Evolutionary conservation across 1,140 invertebrate species (phyloP), one percentile per base, ranked within the genome.

Genomic region (Centruroides vittatus): DNA sequence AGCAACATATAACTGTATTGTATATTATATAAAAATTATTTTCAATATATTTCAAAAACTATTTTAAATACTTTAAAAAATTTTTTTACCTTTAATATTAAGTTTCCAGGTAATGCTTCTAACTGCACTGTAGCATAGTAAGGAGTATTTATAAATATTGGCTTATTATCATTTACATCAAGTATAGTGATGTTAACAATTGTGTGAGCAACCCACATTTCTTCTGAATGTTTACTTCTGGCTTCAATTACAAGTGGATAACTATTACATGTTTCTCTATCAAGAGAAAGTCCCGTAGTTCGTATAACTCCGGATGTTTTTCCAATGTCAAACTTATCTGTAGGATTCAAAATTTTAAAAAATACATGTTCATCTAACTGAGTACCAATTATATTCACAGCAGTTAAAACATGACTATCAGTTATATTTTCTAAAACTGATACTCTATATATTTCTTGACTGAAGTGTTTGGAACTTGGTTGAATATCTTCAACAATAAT

Each of bases 131-230:
- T 86, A 10, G 88, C 87, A 70, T 88, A 89, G 72, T 93, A 93
- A 5, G 90, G 90, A 62, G 87, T 78, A 76, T 89, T 89, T 10
- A 90, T 84, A 75, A 93, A 93, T 11, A 64, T 63, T 0, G 90
- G 90, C 66, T 86, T 86, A 73, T 92, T 93, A 73, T 94, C 91
- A 73, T 94, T 94, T 35, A 89, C 81, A 75, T 93, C 90, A 51
- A 84, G 72, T 55, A 93, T 82, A 0, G 83, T 84, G 8, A 94
- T 82, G 70, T 88, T 84, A 3, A 93, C 85, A 61, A 86, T 80
- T 46, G 61, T 84, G 69, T 90, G 88, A 52, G 91, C 88, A 23
- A 89, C 80, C 66, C 84, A 77, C 1, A 79, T 13, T 13, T 13
- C 47, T 23, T 12, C 46, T 3, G 6, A 46, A 11, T 23, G 7